Conservation (phyloP, 2,113 vertebrate species). For the Melierax canorus region DNA sequence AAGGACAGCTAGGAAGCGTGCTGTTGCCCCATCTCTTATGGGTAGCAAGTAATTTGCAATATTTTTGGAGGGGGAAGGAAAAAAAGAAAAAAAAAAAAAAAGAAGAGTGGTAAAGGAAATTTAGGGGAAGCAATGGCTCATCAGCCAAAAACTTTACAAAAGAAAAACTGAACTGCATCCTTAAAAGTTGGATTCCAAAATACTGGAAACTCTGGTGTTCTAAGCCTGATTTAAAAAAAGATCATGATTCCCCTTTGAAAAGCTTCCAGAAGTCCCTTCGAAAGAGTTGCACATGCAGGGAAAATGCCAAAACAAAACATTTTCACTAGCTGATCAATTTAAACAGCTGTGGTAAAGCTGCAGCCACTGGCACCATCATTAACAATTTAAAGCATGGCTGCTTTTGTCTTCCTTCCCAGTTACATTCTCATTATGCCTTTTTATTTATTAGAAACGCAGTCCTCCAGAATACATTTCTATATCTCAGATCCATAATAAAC, state of each 20-base stretch:
- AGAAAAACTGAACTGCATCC: conserved; percentile 3
- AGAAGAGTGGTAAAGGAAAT: neutral
- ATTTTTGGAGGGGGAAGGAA: neutral
- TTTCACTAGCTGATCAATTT: conserved; percentile 63
- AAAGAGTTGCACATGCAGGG: conserved; percentile 51
- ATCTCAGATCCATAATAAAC: conserved; percentile 61
- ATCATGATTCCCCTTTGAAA: conserved; percentile 53
- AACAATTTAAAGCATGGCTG: conserved; percentile 73
- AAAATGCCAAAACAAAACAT: conserved; percentile 57
- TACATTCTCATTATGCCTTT: conserved; percentile 72
- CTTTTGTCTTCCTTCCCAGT: conserved; percentile 74
- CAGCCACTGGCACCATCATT: conserved; percentile 70
- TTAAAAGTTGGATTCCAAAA: conserved; percentile 6
- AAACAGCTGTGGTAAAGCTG: conserved; percentile 71
- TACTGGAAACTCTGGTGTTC: neutral
- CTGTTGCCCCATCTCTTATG: neutral
- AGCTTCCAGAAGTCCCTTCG: conserved; percentile 19
- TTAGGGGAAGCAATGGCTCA: neutral
- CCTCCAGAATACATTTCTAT: conserved; percentile 61
- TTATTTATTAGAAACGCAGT: conserved; percentile 74
- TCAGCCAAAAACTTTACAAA: conserved; percentile 1
- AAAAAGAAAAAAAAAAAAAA: neutral
- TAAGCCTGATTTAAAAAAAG: conserved; percentile 13
- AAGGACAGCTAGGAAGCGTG: neutral
- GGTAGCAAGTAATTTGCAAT: neutral